Evolutionary conservation across 1,140 invertebrate genomes (phyloP), one percentile per base, ranked within the genome.

Genomic region (Orius insidiosus): DNA sequence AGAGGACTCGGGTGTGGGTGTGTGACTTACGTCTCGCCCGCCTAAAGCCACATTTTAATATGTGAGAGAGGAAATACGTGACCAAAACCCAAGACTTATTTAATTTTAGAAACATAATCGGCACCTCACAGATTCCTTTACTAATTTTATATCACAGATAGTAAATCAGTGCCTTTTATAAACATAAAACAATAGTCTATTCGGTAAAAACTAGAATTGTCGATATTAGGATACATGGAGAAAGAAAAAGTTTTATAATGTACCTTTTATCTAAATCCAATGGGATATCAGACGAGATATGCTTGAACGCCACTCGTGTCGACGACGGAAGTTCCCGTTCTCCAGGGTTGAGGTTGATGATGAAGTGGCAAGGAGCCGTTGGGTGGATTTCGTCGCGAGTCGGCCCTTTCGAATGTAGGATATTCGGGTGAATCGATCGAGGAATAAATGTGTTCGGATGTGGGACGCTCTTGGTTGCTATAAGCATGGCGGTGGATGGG

Each of bases 391-490:
- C 53, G 18, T 32, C 54, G 13, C 31, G 48, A 46, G 18, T 49
- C 47, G 38, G 51, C 47, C 24, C 54, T 19, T 43, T 53, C 52
- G 45, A 53, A 52, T 65, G 61, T 57, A 49, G 71, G 73, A 55
- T 86, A 85, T 60, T 85, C 82, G 5, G 82, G 84, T 14, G 81
- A 84, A 61, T 85, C 83, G 61, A 86, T 85, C 54, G 80, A 83
- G 19, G 81, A 85, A 59, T 86, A 86, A 55, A 86, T 85, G 62
- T 85, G 83, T 64, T 85, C 83, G 46, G 80, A 83, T 32, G 80
- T 72, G 15, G 81, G 81, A 52, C 80, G 60, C 55, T 67, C 63
- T 51, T 55, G 62, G 31, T 66, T 64, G 38, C 65, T 58, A 53
- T 67, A 67, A 2, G 60, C 63, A 30, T 63, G 58, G 43, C 67